Evolutionary conservation across 2,113 vertebrate genomes (phyloP).

Genomic region (Mormyrus iriodes): DNA sequence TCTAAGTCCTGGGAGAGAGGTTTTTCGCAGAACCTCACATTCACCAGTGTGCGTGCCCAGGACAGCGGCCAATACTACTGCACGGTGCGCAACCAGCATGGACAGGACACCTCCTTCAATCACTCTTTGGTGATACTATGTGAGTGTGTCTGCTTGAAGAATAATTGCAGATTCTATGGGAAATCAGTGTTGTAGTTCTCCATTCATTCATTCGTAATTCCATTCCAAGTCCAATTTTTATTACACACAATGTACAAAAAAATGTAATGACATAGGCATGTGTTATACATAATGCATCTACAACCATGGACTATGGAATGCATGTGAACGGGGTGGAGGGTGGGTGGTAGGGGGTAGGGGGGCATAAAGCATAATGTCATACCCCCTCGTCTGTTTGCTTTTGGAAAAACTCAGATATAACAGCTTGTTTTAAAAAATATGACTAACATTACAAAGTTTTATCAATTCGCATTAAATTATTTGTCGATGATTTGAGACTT

Average conservation of each 20-base stretch:
- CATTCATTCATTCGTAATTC: neutral
- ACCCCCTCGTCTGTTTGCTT: neutral
- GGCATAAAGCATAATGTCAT: neutral
- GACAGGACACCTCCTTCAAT: constrained; percentile 50
- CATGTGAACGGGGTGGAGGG: neutral
- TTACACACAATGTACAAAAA: neutral
- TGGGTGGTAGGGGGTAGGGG: too few relatives aligned
- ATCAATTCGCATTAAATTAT: neutral
- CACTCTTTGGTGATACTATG: constrained; percentile 55
- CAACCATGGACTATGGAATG: neutral
- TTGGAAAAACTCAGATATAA: too few relatives aligned
- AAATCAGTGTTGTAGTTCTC: neutral
- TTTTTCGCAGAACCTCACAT: constrained; percentile 52
- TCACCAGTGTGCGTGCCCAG: constrained; percentile 49
- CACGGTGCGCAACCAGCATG: constrained; percentile 50
- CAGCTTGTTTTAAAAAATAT: neutral
- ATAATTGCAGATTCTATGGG: neutral
- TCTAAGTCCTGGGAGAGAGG: constrained; percentile 53
- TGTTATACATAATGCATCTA: neutral
- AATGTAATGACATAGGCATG: neutral
- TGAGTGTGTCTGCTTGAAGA: constrained; percentile 41
- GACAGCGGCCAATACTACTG: constrained; percentile 64
- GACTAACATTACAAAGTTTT: neutral
- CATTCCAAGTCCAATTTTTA: neutral
- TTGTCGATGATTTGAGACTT: neutral